Base-by-base conservation (phyloP, 2,797 vertebrate genomes). In the Erethizon dorsatum region DNA sequence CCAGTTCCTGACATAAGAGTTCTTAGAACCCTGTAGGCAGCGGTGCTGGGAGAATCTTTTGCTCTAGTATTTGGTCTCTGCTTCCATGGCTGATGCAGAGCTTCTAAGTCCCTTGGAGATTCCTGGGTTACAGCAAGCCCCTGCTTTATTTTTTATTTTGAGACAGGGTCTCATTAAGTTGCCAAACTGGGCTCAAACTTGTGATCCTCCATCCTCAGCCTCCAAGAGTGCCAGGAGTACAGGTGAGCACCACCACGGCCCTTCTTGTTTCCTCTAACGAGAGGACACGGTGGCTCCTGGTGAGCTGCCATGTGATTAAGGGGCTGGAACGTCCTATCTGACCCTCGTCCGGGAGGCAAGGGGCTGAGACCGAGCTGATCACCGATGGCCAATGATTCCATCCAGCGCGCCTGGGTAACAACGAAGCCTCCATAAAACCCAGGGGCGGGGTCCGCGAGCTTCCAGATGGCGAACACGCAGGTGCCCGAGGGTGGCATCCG, bases 341-440 rank as follows among this genome's bases (percentile, higher is more conserved):
- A 45, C 13, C n/a, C 26, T 4, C 57, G 10, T n/a, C 33, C 22
- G 1, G 41, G 33, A 26, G 59, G 18, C 22, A 57, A 28, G 37
- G 28, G 28, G 6, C 31, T 12, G 17, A 80, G 69, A 56, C 5
- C 1, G 9, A 88, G 52, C 14, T 37, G 2, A 33, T 57, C 67
- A 10, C 31, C 24, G 11, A 2, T 0, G 20, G 28, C 37, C 50
- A 15, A 12, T 5, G 69, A n/a, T 52, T n/a, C 33, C 50, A 61
- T 45, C 9, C 31, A 41, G 5, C 1, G 4, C 0, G 1, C 9
- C 67, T 75, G 12, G 5, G 3, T 20, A 33, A 20, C 37, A 31
- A 47, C n/a, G 7, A 17, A 28, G 1, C 13, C 22, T 28, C 13
- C 24, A 50, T 1, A 0, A 24, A 59, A 22, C 13, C 31, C 65